These are phyloP conservation scores for Ephialtes manifestator DNA, from an alignment of 2,888 invertebrate species.

Conservation along the genomic window DNA sequence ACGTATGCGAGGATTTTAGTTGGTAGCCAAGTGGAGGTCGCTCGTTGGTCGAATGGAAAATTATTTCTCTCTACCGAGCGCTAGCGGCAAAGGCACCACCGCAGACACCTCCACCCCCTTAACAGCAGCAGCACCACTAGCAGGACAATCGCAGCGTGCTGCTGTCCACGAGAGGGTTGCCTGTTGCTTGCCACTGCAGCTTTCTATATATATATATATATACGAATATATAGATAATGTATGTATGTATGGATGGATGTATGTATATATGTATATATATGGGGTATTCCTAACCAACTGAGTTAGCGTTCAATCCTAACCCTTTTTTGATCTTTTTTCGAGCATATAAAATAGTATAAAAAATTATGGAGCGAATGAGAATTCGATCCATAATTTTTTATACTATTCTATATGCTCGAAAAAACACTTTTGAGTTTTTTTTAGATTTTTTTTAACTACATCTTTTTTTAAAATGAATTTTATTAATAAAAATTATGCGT, in stretches of 20 bases:
- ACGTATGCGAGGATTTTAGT: conserved; percentile 24
- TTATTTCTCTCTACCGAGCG: conserved; percentile 42
- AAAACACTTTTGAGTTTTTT: no score
- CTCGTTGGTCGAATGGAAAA: conserved; percentile 53
- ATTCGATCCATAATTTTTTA: no score
- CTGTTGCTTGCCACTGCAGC: conserved; percentile 63
- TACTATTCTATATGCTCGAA: no score
- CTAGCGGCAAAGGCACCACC: conserved; percentile 1
- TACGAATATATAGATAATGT: background rate
- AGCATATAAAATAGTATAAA: no score
- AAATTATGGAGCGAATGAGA: no score
- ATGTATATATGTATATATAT: no score
- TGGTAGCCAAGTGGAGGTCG: conserved; percentile 10
- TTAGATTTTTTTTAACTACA: no score
- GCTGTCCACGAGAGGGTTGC: conserved; percentile 62
- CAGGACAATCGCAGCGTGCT: conserved; percentile 35
- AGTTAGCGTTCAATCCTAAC: no score
- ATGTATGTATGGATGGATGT: background rate
- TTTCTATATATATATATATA: conserved; percentile 31
- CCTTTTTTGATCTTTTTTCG: no score
- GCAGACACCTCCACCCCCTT: background rate
- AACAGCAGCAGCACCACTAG: background rate
- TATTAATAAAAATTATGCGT: no score
- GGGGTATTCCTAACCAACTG: no score
- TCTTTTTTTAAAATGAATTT: no score